A percentile compares a stretch with the other conserved stretches of the same genome.
Evolutionary conservation across 1,140 invertebrate genomes (phyloP).

Genomic region (Cydia fagiglandana): DNA sequence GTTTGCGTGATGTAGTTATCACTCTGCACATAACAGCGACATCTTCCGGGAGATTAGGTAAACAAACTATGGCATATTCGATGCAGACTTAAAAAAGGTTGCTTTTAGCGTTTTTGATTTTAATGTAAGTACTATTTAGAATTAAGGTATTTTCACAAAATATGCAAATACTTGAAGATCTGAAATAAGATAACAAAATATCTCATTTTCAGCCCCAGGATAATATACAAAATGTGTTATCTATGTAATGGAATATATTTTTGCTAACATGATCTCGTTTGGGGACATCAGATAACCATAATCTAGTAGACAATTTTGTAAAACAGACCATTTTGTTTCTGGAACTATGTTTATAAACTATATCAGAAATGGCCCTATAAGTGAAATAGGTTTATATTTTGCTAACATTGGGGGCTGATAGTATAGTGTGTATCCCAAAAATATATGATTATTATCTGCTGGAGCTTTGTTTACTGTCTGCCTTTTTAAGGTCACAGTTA

Average conservation of each 20-base stretch:
- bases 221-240: not conserved
- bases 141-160: not conserved
- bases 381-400: not conserved
- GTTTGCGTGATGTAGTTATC: not conserved
- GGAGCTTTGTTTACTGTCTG: too few relatives aligned
- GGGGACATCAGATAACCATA: not conserved
- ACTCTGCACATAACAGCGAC: not conserved
- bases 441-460: too few relatives aligned
- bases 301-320: constrained; percentile 1
- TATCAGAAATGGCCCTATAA: not conserved
- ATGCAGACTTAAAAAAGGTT: too few relatives aligned
- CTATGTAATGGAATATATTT: not conserved
- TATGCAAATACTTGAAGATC: not conserved
- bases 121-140: too few relatives aligned
- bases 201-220: not conserved
- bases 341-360: not conserved
- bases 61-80: not conserved
- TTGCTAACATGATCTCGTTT: not conserved
- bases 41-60: not conserved
- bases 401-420: not conserved
- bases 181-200: not conserved
- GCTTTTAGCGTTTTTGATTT: too few relatives aligned
- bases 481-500: too few relatives aligned
- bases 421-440: not conserved
- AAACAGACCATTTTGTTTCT: not conserved